Percentiles rank a stretch among this genome's conserved stretches.
These are phyloP conservation scores for Trimorus sp. DNA, from an alignment of 2,888 invertebrate species.

Conservation along the genomic window DNA sequence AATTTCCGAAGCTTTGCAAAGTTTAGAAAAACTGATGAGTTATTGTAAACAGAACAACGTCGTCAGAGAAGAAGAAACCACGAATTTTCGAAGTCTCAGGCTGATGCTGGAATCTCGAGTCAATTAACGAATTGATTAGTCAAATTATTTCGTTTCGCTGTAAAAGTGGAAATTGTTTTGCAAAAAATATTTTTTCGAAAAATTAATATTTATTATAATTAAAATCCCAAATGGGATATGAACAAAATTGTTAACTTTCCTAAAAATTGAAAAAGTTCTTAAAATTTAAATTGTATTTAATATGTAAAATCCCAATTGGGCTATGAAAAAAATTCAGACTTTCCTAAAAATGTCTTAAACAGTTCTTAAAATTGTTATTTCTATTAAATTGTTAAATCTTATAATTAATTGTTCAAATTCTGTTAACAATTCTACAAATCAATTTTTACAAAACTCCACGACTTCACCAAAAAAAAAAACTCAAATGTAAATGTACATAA, in stretches of 20 bases:
- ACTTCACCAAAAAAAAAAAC: neutral
- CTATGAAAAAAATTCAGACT: no score
- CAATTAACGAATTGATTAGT: neutral
- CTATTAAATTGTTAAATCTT: no score
- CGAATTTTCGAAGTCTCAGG: constrained; percentile 15
- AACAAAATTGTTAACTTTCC: no score
- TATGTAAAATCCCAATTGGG: no score
- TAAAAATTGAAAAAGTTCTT: no score
- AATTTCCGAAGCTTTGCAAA: neutral
- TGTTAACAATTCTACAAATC: no score
- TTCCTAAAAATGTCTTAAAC: no score
- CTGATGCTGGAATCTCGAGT: constrained; percentile 14
- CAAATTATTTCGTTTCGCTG: neutral
- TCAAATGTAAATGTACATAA: constrained; percentile 5
- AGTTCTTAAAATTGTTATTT: no score
- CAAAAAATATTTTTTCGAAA: neutral
- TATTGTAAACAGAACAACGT: neutral
- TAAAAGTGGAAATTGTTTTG: neutral
- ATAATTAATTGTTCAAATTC: no score
- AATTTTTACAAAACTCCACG: neutral
- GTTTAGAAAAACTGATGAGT: neutral
- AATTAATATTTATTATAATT: neutral
- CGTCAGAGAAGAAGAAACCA: constrained; percentile 10
- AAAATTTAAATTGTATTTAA: no score
- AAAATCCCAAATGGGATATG: neutral